Evolutionary conservation across 2,797 vertebrate species (phyloP), one percentile per base, ranked within the genome.

Genomic region (Danio albolineatus): DNA sequence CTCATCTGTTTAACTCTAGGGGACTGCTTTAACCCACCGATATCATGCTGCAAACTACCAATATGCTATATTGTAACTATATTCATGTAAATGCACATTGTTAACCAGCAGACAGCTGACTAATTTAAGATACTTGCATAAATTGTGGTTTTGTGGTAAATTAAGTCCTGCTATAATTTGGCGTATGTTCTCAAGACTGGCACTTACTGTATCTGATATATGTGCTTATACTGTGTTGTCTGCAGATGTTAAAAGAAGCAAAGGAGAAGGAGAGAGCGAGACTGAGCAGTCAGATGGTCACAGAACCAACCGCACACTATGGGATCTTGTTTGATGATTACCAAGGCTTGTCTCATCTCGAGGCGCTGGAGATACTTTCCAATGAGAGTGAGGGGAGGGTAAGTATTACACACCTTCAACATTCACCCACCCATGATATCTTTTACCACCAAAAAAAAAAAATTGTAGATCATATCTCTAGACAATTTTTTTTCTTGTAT

Each of bases 301-400:
- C 89, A 6, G 95, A 95, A 61, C 95, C 94, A 85, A 97, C 95
- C 0, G 97, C 95, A 5, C 98, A 98, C 92, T 99, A 97, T 4
- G 95, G 96, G 60, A 91, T 97, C 85, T 95, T 99, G 64, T 99
- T 99, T 88, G 98, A 99, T 87, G 96, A 99, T 84, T 99, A 96
- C 89, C 98, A 99, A 87, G 98, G 98, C 66, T 86, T 99, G 89
- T 96, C 98, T 41, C 98, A 99, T 90, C 94, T 99, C 5, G 98
- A 99, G 92, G 98, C 98, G 76, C 92, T 99, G 88, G 98, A 99
- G 94, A 99, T 99, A 77, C 93, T 99, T 84, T 98, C 98, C 87
- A 97, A 97, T 82, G 97, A 99, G 92, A 99, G 98, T 1, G 98
- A 99, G 89, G 91, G 82, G 77, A 95, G 96, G 96, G 98, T 98